Evolutionary conservation across 1,140 invertebrate species (phyloP).

Genomic region (Orchestia grillus): DNA sequence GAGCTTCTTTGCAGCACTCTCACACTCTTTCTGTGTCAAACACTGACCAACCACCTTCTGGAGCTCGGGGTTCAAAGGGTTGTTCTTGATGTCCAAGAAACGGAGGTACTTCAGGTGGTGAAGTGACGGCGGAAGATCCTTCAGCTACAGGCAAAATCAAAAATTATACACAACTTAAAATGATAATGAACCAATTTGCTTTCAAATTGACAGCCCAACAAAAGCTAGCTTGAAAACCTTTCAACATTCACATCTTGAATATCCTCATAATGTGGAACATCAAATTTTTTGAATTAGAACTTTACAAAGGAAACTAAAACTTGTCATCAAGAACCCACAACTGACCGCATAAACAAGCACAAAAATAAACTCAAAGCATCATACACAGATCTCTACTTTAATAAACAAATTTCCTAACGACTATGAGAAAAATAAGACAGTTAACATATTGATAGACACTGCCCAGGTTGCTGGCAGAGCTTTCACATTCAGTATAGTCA

Average conservation of each 20-base stretch:
- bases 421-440: neutral
- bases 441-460: too few species aligned
- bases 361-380: neutral
- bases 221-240: too few species aligned
- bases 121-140: constrained; percentile 39
- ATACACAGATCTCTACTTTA: neutral
- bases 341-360: neutral
- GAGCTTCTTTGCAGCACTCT: constrained; percentile 46
- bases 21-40: constrained; percentile 50
- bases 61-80: constrained; percentile 36
- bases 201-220: neutral
- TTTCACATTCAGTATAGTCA: too few species aligned
- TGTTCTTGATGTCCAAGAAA: constrained; percentile 53
- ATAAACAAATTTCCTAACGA: neutral
- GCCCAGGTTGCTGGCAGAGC: too few species aligned
- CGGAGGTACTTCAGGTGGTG: constrained; percentile 43
- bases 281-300: neutral
- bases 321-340: neutral
- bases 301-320: neutral
- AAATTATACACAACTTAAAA: neutral
- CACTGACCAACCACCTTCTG: constrained; percentile 54
- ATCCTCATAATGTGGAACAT: neutral
- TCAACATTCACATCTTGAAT: neutral
- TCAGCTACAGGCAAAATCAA: constrained; percentile 12
- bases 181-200: neutral